Percentiles rank a stretch among this genome's conserved stretches.
phyloP scores from a whole-genome alignment of 2,797 vertebrate species.

The Trematocara caparti region DNA sequence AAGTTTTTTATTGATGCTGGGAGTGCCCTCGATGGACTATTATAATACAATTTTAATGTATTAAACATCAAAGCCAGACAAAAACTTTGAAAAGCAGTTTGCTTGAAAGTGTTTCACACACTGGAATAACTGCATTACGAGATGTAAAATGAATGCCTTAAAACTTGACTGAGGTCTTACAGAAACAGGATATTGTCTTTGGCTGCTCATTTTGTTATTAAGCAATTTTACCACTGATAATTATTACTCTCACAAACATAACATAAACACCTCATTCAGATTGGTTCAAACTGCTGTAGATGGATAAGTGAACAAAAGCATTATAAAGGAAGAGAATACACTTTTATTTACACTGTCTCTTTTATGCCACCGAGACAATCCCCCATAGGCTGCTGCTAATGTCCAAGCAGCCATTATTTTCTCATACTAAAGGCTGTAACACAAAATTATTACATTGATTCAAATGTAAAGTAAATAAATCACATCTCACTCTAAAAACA shows the following conservation, averaged over 20 bases:
- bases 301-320: fast-evolving
- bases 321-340: neutral
- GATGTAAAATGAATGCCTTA: fast-evolving
- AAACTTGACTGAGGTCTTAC: fast-evolving
- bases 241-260: fast-evolving
- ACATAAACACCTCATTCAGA: fast-evolving
- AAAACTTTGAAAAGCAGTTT: neutral
- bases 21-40: neutral
- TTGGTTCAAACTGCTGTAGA: neutral
- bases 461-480: neutral
- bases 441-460: fast-evolving
- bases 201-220: fast-evolving
- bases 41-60: neutral
- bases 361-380: neutral
- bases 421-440: neutral
- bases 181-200: neutral
- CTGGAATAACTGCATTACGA: neutral
- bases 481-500: fast-evolving
- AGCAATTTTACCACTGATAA: neutral
- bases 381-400: neutral
- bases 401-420: neutral
- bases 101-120: neutral
- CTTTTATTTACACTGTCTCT: neutral
- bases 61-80: neutral
- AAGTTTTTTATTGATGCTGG: fast-evolving